These are phyloP conservation scores for Carposina sasakii DNA, from an alignment of 1,140 invertebrate species.

Conservation along the genomic window DNA sequence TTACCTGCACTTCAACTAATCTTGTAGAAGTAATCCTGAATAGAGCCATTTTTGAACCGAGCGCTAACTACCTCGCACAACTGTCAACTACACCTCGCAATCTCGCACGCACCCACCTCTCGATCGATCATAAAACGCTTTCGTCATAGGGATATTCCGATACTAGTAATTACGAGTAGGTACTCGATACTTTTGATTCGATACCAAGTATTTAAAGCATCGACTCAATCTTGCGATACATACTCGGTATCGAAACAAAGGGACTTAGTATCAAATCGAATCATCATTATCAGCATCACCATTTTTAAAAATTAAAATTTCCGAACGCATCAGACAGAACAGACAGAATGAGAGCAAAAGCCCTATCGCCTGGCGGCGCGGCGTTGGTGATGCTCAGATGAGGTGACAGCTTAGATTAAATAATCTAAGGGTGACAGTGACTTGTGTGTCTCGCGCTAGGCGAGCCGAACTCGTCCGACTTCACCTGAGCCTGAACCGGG, in stretches of 20 bases:
- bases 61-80: constrained; percentile 48
- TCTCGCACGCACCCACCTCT: constrained; percentile 35
- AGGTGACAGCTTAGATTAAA: no score
- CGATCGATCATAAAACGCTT: no score
- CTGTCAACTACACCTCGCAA: constrained; percentile 38
- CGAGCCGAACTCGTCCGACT: constrained; percentile 18
- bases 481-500: no score
- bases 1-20: constrained; percentile 60
- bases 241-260: constrained; percentile 29
- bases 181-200: no score
- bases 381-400: no score
- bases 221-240: constrained; percentile 26
- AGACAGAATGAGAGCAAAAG: no score
- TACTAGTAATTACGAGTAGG: no score
- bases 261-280: constrained; percentile 29
- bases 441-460: constrained; percentile 14
- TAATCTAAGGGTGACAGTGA: no score
- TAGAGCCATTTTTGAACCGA: constrained; percentile 60
- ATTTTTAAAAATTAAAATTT: constrained; percentile 9
- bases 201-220: constrained; percentile 24
- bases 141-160: no score
- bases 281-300: no score
- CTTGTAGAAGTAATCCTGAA: constrained; percentile 57
- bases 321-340: constrained; percentile 10
- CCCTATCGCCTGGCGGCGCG: no score